Conservation (phyloP, 2,113 vertebrate genomes). For the Perca flavescens region DNA sequence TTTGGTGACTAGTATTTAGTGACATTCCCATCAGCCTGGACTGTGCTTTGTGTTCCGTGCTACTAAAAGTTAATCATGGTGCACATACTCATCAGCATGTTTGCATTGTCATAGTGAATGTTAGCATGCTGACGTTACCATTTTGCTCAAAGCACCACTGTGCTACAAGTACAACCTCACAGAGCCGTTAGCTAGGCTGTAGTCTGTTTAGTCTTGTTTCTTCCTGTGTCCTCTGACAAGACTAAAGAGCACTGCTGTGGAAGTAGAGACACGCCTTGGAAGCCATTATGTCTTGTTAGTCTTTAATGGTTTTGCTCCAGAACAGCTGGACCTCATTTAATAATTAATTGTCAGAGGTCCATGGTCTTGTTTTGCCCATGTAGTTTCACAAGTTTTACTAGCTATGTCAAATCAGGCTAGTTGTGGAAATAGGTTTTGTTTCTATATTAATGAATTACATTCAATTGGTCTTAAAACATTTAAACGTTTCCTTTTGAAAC, state of each 20-base stretch:
- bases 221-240: not conserved
- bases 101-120: not conserved
- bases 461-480: not conserved
- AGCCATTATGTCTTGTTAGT: slow-evolving; percentile 8
- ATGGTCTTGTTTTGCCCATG: not conserved
- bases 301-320: not conserved
- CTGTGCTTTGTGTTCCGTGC: no score
- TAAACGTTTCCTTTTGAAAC: not conserved
- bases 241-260: not conserved
- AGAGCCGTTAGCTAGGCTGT: not conserved
- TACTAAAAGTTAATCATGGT: not conserved
- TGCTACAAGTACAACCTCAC: not conserved
- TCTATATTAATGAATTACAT: not conserved
- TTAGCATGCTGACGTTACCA: not conserved
- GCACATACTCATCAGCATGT: not conserved
- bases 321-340: slow-evolving; percentile 8
- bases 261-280: not conserved
- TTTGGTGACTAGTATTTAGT: no score
- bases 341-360: not conserved
- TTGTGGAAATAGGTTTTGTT: not conserved
- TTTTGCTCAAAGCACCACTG: not conserved
- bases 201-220: not conserved
- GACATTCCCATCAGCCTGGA: no score
- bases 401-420: not conserved
- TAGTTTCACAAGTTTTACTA: not conserved